These are phyloP conservation scores for Cryptosula pallasiana DNA, from an alignment of 2,888 invertebrate genomes.

Conservation along the genomic window DNA sequence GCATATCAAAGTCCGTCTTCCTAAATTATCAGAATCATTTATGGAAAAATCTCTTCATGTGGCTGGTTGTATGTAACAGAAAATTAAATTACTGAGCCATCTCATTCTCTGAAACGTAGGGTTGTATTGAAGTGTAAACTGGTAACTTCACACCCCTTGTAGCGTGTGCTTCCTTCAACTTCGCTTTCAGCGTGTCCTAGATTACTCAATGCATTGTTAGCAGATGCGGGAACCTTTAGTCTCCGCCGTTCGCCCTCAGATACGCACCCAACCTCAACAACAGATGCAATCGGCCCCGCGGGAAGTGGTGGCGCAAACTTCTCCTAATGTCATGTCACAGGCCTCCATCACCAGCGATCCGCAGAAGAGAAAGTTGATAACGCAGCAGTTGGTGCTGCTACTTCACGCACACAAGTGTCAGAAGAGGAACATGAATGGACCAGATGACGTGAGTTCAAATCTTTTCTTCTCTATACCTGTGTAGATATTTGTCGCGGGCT, in stretches of 20 bases:
- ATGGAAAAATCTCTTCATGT: no score
- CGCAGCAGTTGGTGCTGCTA: slow-evolving; percentile 92
- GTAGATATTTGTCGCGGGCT: no score
- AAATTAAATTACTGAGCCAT: no score
- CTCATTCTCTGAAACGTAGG: no score
- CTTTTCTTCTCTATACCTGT: slow-evolving; percentile 21
- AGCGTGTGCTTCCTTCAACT: no score
- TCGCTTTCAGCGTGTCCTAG: no score
- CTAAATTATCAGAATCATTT: no score
- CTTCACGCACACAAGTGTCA: slow-evolving; percentile 99
- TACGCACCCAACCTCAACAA: background rate
- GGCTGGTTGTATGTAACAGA: no score
- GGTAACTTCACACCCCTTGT: no score
- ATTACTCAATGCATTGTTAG: no score
- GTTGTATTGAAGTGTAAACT: no score
- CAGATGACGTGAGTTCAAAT: slow-evolving; percentile 61
- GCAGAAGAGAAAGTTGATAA: slow-evolving; percentile 94
- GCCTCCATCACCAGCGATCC: slow-evolving; percentile 65
- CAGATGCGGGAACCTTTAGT: slow-evolving; percentile 3
- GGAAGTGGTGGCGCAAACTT: background rate
- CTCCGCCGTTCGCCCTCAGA: background rate
- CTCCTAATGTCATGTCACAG: background rate
- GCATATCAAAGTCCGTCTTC: no score
- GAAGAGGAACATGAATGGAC: slow-evolving; percentile 79
- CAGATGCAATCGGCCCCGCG: background rate